Evolutionary conservation across 35 echinoderm and acorn worm species (phyloP).

Genomic region (Amphiura filiformis): DNA sequence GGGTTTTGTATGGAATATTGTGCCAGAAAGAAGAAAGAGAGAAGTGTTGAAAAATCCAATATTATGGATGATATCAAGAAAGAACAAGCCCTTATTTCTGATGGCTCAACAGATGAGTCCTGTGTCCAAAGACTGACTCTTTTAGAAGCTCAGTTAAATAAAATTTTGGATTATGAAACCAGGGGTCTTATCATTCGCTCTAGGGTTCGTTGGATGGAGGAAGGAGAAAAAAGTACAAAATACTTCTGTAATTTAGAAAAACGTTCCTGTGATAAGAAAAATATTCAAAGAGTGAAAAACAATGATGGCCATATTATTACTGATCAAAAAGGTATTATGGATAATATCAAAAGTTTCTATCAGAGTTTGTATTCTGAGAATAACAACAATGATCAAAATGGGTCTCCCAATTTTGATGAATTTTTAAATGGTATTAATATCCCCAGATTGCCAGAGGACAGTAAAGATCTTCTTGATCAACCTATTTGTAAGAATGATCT

Average conservation of each 20-base stretch:
- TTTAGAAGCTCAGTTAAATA: neutral
- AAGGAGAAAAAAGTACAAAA: conserved; percentile 37
- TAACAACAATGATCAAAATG: neutral
- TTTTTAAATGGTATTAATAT: conserved; percentile 17
- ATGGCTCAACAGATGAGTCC: neutral
- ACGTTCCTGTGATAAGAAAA: conserved; percentile 33
- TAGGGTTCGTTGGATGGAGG: neutral
- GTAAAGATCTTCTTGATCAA: neutral
- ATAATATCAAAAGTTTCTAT: conserved; percentile 21
- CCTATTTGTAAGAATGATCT: conserved; percentile 19
- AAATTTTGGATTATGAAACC: neutral
- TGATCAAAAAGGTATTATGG: conserved; percentile 18
- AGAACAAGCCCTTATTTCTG: neutral
- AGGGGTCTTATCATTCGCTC: neutral
- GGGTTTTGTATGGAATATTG: neutral
- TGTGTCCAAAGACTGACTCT: neutral
- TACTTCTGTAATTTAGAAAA: conserved; percentile 45
- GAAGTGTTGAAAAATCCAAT: neutral
- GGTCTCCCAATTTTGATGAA: neutral
- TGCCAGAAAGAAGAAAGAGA: neutral
- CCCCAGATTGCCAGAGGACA: conserved; percentile 15
- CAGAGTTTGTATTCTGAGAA: neutral
- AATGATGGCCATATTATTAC: neutral
- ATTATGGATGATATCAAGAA: neutral
- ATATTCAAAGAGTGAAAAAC: neutral